Conservation (phyloP, 2,888 invertebrate species). For the Philereme vetulata region DNA sequence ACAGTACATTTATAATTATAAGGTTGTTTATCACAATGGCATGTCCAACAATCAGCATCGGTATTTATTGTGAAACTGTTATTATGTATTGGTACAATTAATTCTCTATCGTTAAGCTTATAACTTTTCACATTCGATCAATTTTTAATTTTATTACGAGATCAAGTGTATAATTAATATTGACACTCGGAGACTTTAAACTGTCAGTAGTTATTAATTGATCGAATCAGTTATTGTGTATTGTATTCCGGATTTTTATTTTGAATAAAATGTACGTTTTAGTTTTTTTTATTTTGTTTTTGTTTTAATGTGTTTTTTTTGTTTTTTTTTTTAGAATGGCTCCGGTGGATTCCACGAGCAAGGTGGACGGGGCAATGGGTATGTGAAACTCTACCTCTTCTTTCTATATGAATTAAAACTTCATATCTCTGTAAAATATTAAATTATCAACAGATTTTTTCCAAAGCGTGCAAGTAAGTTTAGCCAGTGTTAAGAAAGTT, state of each 20-base stretch:
- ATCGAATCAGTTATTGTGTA: constrained; percentile 37
- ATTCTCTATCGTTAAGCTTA: constrained; percentile 51
- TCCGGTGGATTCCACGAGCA: constrained; percentile 91
- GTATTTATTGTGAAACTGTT: constrained; percentile 14
- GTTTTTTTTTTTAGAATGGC: constrained; percentile 92
- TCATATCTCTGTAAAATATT: too few relatives aligned
- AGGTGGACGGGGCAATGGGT: constrained; percentile 92
- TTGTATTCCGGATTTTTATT: constrained; percentile 47
- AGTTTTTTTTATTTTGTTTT: constrained; percentile 57
- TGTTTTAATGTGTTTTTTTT: constrained; percentile 78
- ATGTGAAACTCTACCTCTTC: constrained; percentile 61
- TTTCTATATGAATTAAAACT: too few relatives aligned
- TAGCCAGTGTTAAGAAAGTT: constrained; percentile 5
- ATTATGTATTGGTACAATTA: constrained; percentile 27
- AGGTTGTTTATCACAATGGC: constrained; percentile 1
- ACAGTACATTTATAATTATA: constrained; percentile 25
- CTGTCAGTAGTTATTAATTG: constrained; percentile 24
- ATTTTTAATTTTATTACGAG: constrained; percentile 30
- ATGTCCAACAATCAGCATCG: constrained; percentile 12
- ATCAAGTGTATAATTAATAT: too few relatives aligned
- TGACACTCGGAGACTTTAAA: constrained; percentile 2
- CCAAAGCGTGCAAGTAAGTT: not conserved
- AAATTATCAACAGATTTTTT: too few relatives aligned
- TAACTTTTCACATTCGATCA: constrained; percentile 28
- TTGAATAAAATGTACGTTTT: constrained; percentile 64